Evolutionary conservation across 64 coral and sea anemone species (phyloP), one percentile per base, ranked within the genome.

Genomic region (Platygyra sinensis): DNA sequence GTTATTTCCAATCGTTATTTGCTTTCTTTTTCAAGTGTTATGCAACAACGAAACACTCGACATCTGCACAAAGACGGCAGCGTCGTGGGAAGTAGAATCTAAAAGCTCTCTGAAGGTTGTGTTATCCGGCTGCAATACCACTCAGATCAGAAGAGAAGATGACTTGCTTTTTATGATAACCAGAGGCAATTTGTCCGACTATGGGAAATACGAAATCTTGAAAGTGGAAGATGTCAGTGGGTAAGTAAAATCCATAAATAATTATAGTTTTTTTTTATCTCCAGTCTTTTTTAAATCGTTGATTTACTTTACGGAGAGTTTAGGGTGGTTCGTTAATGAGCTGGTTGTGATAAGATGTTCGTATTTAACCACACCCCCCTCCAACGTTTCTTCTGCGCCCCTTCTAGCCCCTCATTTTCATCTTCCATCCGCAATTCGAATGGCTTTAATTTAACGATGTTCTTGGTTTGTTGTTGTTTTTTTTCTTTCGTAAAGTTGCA

Each of bases 151-250:
- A 76, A 28, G 24, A n/a, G 64, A 29, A 83, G 30, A 29, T 32
- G 89, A 91, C 52, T 28, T 91, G 22, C n/a, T 91, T 20, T 73
- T 91, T 62, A 82, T 91, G 30, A 64, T 82, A 7, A 82, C 61
- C 67, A 79, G 67, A 73, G 78, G 78, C 17, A 61, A 5, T 60
- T 22, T 30, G 25, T 36, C 8, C 31, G 39, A 83, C 49, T 83
- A 83, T 83, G 89, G 89, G 2, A 83, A 91, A 83, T 83, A 91
- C 79, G 62, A 91, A 24, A 91, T 83, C 29, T 72, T 83, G 42
- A 91, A 32, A 54, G 55, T 83, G 4, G 31, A 60, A 59, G 79
- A 83, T 1, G 52, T 73, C 14, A 74, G 12, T 57, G 79, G 79
- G 89, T 91, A 49, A 32, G 89, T 52, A 65, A 14, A 16, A 16